A percentile compares a stretch with the other conserved stretches of the same genome.
These are phyloP conservation scores for Plutomurus gul DNA, from an alignment of 1,140 invertebrate genomes.

Conservation along the genomic window DNA sequence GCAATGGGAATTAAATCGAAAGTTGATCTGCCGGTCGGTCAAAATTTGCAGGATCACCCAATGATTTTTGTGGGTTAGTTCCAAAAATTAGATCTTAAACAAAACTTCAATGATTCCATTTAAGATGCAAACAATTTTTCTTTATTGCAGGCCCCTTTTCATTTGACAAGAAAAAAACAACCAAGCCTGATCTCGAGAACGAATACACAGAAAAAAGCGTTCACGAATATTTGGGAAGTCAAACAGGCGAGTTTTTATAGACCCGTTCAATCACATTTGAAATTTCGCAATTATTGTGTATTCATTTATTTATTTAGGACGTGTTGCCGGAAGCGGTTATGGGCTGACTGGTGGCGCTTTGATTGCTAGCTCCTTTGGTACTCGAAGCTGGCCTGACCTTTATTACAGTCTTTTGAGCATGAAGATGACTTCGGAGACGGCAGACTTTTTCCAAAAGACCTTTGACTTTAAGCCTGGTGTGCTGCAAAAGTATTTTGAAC, in stretches of 20 bases:
- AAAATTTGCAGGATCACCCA: not conserved
- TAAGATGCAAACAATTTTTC: not conserved
- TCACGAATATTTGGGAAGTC: too few species aligned
- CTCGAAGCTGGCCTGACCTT: not conserved
- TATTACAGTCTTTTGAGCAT: not conserved
- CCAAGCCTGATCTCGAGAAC: too few species aligned
- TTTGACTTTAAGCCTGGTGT: not conserved
- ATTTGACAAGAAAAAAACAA: too few species aligned
- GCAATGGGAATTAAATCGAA: not conserved
- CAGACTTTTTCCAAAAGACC: not conserved
- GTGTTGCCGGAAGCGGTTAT: too few species aligned
- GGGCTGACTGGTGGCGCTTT: not conserved
- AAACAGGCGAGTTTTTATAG: too few species aligned
- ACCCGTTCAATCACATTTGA: too few species aligned
- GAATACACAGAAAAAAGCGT: too few species aligned
- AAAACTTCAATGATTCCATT: not conserved
- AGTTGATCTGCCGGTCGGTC: not conserved
- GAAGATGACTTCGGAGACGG: not conserved
- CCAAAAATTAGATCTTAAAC: not conserved
- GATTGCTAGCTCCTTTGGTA: not conserved
- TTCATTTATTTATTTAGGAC: too few species aligned
- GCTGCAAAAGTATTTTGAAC: not conserved
- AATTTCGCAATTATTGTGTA: too few species aligned
- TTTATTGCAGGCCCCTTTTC: not conserved
- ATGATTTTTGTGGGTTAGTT: not conserved